A percentile compares a stretch with the other conserved stretches of the same genome.
Conservation (phyloP, 2,888 invertebrate species). For the Asteroscopus sphinx region DNA sequence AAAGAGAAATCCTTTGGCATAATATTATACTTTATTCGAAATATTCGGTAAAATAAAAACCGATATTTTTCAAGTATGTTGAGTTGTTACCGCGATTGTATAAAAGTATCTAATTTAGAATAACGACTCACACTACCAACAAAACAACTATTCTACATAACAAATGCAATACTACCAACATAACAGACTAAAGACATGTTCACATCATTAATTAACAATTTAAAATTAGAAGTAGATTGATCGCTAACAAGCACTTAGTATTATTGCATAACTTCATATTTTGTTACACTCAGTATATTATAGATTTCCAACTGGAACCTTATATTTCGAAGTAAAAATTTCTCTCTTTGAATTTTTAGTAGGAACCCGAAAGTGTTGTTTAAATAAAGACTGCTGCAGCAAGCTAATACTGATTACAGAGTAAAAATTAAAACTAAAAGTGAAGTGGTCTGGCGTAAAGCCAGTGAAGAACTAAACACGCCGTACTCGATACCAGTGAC, state of each 20-base stretch:
- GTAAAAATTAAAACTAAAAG: constrained; percentile 25
- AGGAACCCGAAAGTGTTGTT: constrained; percentile 6
- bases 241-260: constrained; percentile 17
- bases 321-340: constrained; percentile 3
- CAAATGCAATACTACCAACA: constrained; percentile 33
- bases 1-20: too few species aligned
- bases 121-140: constrained; percentile 27
- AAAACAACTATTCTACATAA: neutral
- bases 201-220: constrained; percentile 10
- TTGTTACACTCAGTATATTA: neutral
- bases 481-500: constrained; percentile 33
- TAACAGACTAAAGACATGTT: constrained; percentile 3
- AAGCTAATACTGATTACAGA: constrained; percentile 42
- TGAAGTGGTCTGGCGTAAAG: constrained; percentile 40
- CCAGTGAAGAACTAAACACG: constrained; percentile 36
- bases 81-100: too few species aligned
- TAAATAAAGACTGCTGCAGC: constrained; percentile 47
- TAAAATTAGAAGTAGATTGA: constrained; percentile 16
- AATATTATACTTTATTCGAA: too few species aligned
- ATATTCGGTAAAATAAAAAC: too few species aligned
- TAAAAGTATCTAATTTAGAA: neutral
- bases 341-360: neutral
- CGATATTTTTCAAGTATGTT: too few species aligned
- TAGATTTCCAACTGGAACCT: neutral
- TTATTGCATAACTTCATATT: constrained; percentile 3